These are phyloP conservation scores for Lypha dubia DNA, from an alignment of 2,888 invertebrate species.

Conservation along the genomic window DNA sequence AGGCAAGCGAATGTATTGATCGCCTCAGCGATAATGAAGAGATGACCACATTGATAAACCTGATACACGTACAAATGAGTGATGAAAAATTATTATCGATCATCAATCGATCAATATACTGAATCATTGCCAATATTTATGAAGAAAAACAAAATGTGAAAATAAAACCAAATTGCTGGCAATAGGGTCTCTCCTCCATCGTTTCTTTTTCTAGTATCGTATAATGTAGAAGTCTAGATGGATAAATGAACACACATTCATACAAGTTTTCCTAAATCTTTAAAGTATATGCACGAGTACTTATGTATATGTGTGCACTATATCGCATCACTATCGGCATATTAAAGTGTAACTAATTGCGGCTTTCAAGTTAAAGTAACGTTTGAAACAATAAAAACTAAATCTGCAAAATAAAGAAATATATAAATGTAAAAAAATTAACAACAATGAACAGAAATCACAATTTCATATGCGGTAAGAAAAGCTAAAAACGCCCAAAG, in stretches of 20 bases:
- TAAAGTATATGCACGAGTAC: not conserved
- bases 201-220: not conserved
- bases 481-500: constrained; percentile 17
- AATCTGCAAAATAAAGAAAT: constrained; percentile 40
- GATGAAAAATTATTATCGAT: constrained; percentile 64
- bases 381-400: constrained; percentile 68
- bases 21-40: constrained; percentile 47
- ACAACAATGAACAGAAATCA: not conserved
- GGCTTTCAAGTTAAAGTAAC: constrained; percentile 80
- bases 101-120: constrained; percentile 51
- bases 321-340: constrained; percentile 76
- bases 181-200: not conserved
- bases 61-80: constrained; percentile 45
- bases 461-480: not conserved
- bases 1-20: constrained; percentile 40
- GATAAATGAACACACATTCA: constrained; percentile 17
- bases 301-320: constrained; percentile 16
- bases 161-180: not conserved
- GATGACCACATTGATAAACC: constrained; percentile 60
- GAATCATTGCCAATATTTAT: constrained; percentile 8
- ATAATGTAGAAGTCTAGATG: constrained; percentile 38
- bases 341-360: constrained; percentile 82
- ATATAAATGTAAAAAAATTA: constrained; percentile 1
- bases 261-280: constrained; percentile 26
- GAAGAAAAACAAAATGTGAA: too few species aligned